phyloP scores from a whole-genome alignment of 2,113 vertebrate genomes.

The Ramphastos sulfuratus region DNA sequence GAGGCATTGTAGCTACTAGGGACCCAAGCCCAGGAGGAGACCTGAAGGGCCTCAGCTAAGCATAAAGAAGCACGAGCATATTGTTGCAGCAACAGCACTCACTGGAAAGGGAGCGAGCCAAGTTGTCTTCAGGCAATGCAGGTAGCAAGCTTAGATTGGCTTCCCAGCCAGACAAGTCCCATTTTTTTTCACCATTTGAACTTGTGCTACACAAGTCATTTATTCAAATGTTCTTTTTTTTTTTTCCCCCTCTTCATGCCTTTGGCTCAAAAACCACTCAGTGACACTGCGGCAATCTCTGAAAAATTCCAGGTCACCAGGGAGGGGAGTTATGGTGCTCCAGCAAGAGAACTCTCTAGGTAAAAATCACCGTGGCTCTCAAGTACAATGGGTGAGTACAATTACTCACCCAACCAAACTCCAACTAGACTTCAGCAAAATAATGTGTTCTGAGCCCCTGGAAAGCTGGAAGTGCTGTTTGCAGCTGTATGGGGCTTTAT shows the following conservation, averaged over 20 bases:
- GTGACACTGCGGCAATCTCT: neutral
- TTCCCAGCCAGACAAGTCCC: conserved; percentile 51
- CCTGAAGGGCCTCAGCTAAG: conserved; percentile 67
- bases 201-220: conserved; percentile 1
- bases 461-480: neutral
- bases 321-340: neutral
- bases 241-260: neutral
- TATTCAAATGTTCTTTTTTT: conserved; percentile 28
- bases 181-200: conserved; percentile 33
- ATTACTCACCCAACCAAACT: neutral
- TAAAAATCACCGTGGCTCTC: neutral
- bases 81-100: conserved; percentile 30
- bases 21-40: conserved; percentile 68
- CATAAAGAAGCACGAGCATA: conserved; percentile 44
- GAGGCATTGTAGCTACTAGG: conserved; percentile 67
- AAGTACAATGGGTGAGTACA: neutral
- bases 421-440: neutral
- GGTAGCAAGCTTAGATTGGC: conserved; percentile 17
- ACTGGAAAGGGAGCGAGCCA: conserved; percentile 17
- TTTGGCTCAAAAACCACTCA: conserved; percentile 58
- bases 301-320: conserved; percentile 26
- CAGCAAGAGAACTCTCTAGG: neutral
- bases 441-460: neutral
- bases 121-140: conserved; percentile 55
- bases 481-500: neutral